Evolutionary conservation across 2,888 invertebrate species (phyloP), one percentile per base, ranked within the genome.

Genomic region (Caenorhabditis japonica): DNA sequence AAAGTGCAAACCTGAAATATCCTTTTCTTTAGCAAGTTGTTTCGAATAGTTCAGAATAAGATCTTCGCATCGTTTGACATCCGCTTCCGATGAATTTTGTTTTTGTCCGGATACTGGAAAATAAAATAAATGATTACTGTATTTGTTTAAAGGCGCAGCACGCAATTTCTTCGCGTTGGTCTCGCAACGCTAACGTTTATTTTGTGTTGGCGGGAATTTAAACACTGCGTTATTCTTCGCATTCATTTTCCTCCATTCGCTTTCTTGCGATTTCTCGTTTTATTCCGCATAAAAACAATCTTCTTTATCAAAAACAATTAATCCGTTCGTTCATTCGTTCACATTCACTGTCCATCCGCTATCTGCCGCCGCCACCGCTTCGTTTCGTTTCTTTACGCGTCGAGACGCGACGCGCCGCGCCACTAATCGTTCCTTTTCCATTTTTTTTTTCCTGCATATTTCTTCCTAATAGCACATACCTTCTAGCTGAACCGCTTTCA

Each of bases 1-100:
- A n/a, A n/a, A n/a, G n/a, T n/a, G n/a, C 53, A 2, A 27, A 75
- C 78, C 70, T n/a, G 75, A 51, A 30, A 73, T 71, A 52, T 81
- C 74, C 27, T 79, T 76, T 36, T 94, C 93, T 87, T 94, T 93
- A 90, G 95, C 94, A 89, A 95, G 93, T 77, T 93, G 91, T 88
- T 93, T 93, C 51, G 95, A 95, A 82, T 96, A 91, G 87, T 94
- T 93, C 82, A 95, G 90, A 82, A 97, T 95, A 62, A 94, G 93
- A 88, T 94, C 94, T 88, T 97, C 97, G 89, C 94, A 94, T 72
- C 92, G 92, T 82, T 93, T 92, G 88, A 95, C 93, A 82, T 92
- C 92, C 88, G 94, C 94, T 88, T 95, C 94, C 89, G 56, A 30
- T 3, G 74, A 68, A 19, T 74, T 69, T 4, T 46, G 17, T 36